A percentile compares a stretch with the other conserved stretches of the same genome.
phyloP scores from a whole-genome alignment of 2,113 vertebrate genomes.

The Sporophila hypoxantha region DNA sequence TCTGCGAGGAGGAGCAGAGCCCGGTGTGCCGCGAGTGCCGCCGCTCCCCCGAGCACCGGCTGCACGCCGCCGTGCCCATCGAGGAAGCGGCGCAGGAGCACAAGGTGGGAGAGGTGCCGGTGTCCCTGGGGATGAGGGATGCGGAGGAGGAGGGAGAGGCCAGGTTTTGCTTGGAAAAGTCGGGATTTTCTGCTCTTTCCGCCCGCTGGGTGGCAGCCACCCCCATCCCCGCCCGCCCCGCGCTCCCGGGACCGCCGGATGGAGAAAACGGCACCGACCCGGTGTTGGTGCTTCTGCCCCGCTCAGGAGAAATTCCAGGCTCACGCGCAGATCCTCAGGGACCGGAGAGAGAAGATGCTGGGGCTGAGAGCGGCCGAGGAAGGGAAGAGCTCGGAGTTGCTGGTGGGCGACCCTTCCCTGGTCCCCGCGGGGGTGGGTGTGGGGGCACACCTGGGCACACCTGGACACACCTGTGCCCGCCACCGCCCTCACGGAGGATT shows the following conservation, averaged over 20 bases:
- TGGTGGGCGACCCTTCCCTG: background rate
- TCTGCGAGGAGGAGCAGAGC: constrained; percentile 79
- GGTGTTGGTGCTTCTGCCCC: accelerated
- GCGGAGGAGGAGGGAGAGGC: too few relatives aligned
- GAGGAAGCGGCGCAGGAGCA: constrained; percentile 74
- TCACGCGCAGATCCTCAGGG: constrained; percentile 40
- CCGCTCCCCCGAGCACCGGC: constrained; percentile 64
- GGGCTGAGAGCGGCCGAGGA: constrained; percentile 42
- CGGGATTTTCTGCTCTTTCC: background rate
- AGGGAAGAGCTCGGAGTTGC: background rate
- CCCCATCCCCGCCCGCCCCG: too few relatives aligned
- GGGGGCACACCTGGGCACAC: too few relatives aligned
- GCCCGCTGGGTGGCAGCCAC: too few relatives aligned
- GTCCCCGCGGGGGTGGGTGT: too few relatives aligned
- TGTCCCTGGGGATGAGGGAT: accelerated
- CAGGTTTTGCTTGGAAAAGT: too few relatives aligned
- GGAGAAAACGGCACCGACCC: background rate
- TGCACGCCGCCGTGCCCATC: constrained; percentile 72
- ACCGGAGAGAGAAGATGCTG: constrained; percentile 49
- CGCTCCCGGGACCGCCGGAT: accelerated
- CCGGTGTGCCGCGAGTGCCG: constrained; percentile 78
- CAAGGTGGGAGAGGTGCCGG: constrained; percentile 57
- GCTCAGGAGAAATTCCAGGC: constrained; percentile 59
- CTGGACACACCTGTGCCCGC: background rate
- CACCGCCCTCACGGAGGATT: accelerated